Conservation (phyloP, 2,888 invertebrate genomes). For the Mesorhabditis spiculigera region DNA sequence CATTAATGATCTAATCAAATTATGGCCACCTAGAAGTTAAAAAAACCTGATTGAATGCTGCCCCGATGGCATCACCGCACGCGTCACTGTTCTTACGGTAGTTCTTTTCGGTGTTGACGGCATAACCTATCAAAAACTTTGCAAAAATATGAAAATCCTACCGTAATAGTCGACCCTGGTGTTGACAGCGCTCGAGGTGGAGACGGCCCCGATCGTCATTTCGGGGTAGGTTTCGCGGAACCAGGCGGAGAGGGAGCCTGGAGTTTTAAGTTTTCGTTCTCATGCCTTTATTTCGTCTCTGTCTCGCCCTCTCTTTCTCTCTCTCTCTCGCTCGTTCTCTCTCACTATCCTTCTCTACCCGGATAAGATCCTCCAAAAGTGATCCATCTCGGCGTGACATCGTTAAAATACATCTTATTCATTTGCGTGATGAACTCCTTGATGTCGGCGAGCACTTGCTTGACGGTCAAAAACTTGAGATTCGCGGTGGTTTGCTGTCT, state of each 20-base stretch:
- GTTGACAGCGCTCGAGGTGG: constrained; percentile 35
- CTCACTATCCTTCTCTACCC: constrained; percentile 10
- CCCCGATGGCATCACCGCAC: constrained; percentile 25
- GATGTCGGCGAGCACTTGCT: constrained; percentile 32
- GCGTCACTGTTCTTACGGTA: constrained; percentile 21
- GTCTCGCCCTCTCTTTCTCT: too few species aligned
- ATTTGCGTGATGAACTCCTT: constrained; percentile 32
- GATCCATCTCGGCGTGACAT: constrained; percentile 28
- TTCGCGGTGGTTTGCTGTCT: constrained; percentile 22
- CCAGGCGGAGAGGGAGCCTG: constrained; percentile 26
- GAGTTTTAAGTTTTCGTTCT: neutral
- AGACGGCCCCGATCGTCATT: constrained; percentile 35
- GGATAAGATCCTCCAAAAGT: constrained; percentile 38
- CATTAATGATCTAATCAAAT: neutral
- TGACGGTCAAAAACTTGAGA: constrained; percentile 24
- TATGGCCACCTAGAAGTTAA: neutral
- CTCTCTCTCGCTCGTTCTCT: too few species aligned
- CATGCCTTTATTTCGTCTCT: neutral
- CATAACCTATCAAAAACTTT: constrained; percentile 19
- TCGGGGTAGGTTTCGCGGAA: constrained; percentile 35
- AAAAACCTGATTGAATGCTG: constrained; percentile 20
- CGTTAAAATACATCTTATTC: constrained; percentile 29
- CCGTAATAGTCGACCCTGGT: constrained; percentile 37
- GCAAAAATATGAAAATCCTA: too few species aligned
- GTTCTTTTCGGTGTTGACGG: constrained; percentile 36